Conservation (phyloP, 2,113 vertebrate genomes). For the Hemiprocne comata region DNA sequence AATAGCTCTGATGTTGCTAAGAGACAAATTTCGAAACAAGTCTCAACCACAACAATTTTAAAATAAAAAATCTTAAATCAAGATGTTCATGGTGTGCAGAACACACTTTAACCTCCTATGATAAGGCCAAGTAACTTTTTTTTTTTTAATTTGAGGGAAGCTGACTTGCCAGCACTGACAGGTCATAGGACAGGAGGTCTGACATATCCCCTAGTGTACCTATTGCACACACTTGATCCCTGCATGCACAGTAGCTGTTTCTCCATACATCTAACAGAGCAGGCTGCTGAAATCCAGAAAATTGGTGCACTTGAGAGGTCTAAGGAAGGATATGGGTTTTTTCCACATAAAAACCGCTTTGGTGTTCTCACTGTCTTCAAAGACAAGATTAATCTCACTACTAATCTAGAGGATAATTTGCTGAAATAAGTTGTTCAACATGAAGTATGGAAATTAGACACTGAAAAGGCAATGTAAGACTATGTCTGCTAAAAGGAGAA, state of each 20-base stretch:
- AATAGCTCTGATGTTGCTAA: slow-evolving; percentile 28
- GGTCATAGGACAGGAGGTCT: not conserved
- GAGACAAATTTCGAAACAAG: slow-evolving; percentile 45
- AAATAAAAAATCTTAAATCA: not conserved
- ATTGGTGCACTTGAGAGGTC: not conserved
- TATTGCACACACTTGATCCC: not conserved
- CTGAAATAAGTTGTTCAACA: not conserved
- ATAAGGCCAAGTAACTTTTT: not conserved
- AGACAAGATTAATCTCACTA: not conserved
- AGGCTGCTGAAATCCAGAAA: not conserved
- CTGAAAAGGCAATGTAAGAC: not conserved
- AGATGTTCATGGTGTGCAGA: not conserved
- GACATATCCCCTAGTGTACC: not conserved
- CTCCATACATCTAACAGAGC: fast-evolving
- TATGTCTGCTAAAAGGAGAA: not conserved
- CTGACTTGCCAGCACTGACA: not conserved
- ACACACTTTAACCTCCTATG: not conserved
- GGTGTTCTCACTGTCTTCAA: not conserved
- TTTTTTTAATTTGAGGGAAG: not conserved
- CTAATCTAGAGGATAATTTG: not conserved
- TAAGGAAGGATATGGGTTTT: not conserved
- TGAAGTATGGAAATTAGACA: not conserved
- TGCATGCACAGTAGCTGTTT: not conserved
- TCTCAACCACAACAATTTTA: not conserved
- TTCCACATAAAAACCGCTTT: not conserved